phyloP scores from a whole-genome alignment of 2,888 invertebrate genomes.

The Stenolophus ochropezus region DNA sequence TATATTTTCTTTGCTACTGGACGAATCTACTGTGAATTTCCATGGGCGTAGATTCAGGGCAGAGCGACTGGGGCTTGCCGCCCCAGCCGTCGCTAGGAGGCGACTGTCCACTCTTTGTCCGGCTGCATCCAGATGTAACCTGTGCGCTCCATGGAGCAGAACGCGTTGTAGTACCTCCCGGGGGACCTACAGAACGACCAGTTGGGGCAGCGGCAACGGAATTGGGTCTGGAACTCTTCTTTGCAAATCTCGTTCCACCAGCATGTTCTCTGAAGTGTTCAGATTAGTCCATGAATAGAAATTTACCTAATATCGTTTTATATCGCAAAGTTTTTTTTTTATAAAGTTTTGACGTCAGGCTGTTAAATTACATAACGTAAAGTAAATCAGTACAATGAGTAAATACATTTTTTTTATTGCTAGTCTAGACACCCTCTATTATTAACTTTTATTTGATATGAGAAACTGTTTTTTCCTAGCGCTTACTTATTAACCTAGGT shows the following conservation, averaged over 20 bases:
- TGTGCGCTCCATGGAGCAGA: conserved; percentile 92
- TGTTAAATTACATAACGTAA: too few relatives aligned
- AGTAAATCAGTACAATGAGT: too few relatives aligned
- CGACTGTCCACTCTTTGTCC: conserved; percentile 71
- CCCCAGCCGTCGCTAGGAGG: conserved; percentile 64
- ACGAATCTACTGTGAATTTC: conserved; percentile 12
- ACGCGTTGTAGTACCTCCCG: conserved; percentile 92
- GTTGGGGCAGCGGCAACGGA: conserved; percentile 90
- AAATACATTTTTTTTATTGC: too few relatives aligned
- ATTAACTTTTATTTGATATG: too few relatives aligned
- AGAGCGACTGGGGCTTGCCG: conserved; percentile 46
- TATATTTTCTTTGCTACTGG: background rate
- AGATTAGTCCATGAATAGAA: too few relatives aligned
- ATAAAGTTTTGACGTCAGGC: too few relatives aligned
- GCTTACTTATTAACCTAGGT: too few relatives aligned
- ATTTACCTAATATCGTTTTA: too few relatives aligned
- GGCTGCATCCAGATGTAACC: conserved; percentile 95
- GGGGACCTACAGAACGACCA: conserved; percentile 93
- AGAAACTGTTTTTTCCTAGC: too few relatives aligned
- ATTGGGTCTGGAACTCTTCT: conserved; percentile 90
- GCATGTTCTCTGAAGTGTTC: conserved; percentile 86
- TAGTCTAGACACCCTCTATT: too few relatives aligned
- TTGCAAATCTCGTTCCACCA: conserved; percentile 97
- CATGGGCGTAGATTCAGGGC: conserved; percentile 30
- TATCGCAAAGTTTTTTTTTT: too few relatives aligned